These are phyloP conservation scores for Acromyrmex heyeri DNA, from an alignment of 1,140 invertebrate genomes.

Conservation along the genomic window DNA sequence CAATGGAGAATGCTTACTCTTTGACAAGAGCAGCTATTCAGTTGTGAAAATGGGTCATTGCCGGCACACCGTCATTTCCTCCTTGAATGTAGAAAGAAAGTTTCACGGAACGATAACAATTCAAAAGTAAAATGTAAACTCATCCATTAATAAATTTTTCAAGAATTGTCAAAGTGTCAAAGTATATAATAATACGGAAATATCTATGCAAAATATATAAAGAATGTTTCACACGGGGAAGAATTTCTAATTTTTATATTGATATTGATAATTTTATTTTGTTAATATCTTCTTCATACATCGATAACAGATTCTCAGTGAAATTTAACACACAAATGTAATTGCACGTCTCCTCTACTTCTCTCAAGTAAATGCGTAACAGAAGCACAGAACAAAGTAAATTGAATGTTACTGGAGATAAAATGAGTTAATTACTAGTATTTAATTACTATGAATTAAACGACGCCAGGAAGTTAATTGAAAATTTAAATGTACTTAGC, in stretches of 20 bases:
- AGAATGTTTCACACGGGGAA: background rate
- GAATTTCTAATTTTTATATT: background rate
- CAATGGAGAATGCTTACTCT: conserved; percentile 72
- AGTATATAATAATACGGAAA: background rate
- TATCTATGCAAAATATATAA: background rate
- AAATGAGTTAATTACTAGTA: background rate
- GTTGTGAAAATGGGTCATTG: conserved; percentile 82
- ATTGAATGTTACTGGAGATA: background rate
- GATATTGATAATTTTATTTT: background rate
- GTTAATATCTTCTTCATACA: background rate
- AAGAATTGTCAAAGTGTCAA: conserved; percentile 13
- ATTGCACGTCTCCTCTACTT: background rate
- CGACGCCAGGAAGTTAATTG: background rate
- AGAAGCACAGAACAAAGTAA: background rate
- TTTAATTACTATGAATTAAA: background rate
- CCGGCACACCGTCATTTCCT: conserved; percentile 70
- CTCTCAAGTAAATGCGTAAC: background rate
- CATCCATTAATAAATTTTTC: background rate
- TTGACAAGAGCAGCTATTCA: conserved; percentile 68
- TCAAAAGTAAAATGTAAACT: conserved; percentile 34
- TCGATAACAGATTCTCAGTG: background rate
- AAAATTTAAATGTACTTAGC: background rate
- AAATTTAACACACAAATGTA: background rate
- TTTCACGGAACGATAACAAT: background rate
- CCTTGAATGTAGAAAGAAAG: conserved; percentile 51